Evolutionary conservation across 2,888 invertebrate species (phyloP).

Genomic region (Lacanobia wlatinum): DNA sequence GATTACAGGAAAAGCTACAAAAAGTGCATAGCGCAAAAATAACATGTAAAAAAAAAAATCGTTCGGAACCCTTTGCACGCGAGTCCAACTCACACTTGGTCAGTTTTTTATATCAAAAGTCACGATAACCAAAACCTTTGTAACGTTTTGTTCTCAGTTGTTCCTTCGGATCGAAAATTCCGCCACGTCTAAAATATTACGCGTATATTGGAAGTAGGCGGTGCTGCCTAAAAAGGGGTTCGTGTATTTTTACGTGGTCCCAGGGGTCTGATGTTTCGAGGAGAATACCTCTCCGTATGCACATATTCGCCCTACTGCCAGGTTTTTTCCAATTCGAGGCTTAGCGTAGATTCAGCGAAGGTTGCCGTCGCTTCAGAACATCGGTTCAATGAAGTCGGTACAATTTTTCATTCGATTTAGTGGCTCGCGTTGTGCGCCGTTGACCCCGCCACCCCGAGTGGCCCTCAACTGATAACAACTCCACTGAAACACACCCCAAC

Average conservation of each 20-base stretch:
- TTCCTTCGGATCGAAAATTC: conserved; percentile 40
- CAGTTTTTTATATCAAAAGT: too few species aligned
- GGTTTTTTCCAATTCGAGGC: conserved; percentile 51
- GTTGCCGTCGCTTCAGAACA: conserved; percentile 31
- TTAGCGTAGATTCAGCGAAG: conserved; percentile 34
- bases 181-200: conserved; percentile 58
- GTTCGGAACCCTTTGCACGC: too few species aligned
- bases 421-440: conserved; percentile 24
- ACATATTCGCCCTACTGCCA: conserved; percentile 39
- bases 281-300: conserved; percentile 54
- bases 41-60: too few species aligned
- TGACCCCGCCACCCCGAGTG: conserved; percentile 47
- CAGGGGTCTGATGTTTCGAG: conserved; percentile 60
- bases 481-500: conserved; percentile 84
- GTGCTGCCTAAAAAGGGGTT: conserved; percentile 53
- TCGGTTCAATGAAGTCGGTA: conserved; percentile 53
- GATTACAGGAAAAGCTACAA: too few species aligned
- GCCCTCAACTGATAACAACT: conserved; percentile 85
- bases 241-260: conserved; percentile 60
- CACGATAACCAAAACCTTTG: conserved; percentile 26
- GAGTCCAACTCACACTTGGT: too few species aligned
- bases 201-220: conserved; percentile 63
- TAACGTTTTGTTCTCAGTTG: conserved; percentile 22
- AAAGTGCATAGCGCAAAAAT: too few species aligned
- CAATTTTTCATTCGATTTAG: conserved; percentile 59